phyloP scores from a whole-genome alignment of 2,113 vertebrate species.

The Anas platyrhynchos region DNA sequence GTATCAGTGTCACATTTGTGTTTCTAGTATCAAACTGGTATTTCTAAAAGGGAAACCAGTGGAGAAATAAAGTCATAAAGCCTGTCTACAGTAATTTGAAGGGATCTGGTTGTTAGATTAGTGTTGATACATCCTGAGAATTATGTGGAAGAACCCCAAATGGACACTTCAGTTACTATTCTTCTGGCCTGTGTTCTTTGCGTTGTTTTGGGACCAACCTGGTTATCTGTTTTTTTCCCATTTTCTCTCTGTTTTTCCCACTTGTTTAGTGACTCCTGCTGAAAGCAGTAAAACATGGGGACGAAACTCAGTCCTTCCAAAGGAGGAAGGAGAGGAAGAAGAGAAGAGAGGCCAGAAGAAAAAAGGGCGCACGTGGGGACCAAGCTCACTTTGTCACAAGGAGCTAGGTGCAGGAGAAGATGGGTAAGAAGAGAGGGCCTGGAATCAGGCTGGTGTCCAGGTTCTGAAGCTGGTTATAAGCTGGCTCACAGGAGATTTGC shows the following conservation, averaged over 20 bases:
- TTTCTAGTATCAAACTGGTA: neutral
- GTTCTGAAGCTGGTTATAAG: neutral
- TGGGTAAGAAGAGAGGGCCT: slow-evolving; percentile 75
- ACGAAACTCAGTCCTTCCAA: slow-evolving; percentile 79
- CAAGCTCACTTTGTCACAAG: slow-evolving; percentile 80
- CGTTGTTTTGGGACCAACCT: neutral
- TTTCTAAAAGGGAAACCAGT: neutral
- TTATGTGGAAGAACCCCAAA: neutral
- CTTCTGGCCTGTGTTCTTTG: neutral
- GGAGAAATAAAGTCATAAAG: neutral
- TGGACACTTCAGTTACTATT: neutral
- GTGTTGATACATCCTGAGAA: neutral
- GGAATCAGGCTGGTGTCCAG: neutral
- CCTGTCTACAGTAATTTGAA: neutral
- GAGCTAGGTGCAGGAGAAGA: slow-evolving; percentile 86
- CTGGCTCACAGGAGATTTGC: neutral
- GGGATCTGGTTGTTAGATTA: neutral
- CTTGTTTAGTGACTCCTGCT: slow-evolving; percentile 86
- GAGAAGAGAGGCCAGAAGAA: slow-evolving; percentile 91
- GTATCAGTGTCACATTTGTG: neutral
- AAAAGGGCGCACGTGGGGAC: slow-evolving; percentile 86
- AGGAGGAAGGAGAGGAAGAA: slow-evolving; percentile 87
- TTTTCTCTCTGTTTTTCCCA: neutral
- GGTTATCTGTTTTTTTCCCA: neutral
- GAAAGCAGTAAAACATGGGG: slow-evolving; percentile 87